A percentile compares a stretch with the other conserved stretches of the same genome.
Evolutionary conservation across 1,140 invertebrate species (phyloP).

Genomic region (Achroia grisella): DNA sequence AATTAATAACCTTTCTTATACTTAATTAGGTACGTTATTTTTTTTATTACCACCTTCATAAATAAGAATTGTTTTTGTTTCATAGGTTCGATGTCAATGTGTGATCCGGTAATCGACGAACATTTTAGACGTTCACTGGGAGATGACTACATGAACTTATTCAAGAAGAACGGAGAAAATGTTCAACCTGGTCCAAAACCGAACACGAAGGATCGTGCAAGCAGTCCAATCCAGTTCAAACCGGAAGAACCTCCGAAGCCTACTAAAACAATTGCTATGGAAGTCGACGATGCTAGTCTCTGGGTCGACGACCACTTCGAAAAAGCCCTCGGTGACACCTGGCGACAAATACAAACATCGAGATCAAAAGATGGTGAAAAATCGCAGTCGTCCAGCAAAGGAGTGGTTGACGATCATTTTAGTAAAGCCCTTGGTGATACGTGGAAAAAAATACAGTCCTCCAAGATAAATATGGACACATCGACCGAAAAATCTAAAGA

Average conservation of each 20-base stretch:
- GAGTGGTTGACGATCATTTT: constrained; percentile 93
- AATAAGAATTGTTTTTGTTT: constrained; percentile 12
- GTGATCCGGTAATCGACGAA: constrained; percentile 95
- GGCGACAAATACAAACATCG: constrained; percentile 86
- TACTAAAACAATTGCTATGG: constrained; percentile 65
- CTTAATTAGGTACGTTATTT: too few species aligned
- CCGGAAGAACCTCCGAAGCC: constrained; percentile 46
- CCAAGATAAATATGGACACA: constrained; percentile 37
- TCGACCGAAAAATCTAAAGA: constrained; percentile 45
- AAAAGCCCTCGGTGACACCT: constrained; percentile 95
- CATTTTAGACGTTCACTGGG: constrained; percentile 95
- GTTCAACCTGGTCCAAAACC: constrained; percentile 58
- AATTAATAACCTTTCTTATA: too few species aligned
- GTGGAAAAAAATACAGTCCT: constrained; percentile 87
- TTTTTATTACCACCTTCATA: too few species aligned
- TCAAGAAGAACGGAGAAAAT: constrained; percentile 75
- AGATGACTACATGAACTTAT: constrained; percentile 88
- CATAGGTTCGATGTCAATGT: constrained; percentile 79
- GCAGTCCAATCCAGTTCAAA: constrained; percentile 65
- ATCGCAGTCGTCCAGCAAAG: constrained; percentile 28
- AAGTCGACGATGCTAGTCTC: constrained; percentile 66
- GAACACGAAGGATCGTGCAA: constrained; percentile 66
- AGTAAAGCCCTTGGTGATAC: constrained; percentile 96
- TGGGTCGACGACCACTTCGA: constrained; percentile 97
- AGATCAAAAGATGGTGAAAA: constrained; percentile 61